Evolutionary conservation across 2,797 vertebrate genomes (phyloP).

Genomic region (Spinus olivaceus): DNA sequence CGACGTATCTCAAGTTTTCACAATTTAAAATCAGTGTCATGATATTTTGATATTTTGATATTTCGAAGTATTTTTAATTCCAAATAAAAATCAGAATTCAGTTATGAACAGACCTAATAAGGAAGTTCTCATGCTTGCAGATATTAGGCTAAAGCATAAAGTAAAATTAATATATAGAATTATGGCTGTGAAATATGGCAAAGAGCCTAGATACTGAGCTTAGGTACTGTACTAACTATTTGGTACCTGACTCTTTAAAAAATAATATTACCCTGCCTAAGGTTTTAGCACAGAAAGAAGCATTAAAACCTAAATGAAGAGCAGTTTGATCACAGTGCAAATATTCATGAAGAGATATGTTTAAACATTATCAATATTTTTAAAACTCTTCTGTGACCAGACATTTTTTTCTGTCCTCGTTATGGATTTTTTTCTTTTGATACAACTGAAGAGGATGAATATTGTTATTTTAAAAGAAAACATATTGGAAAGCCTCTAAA

Average conservation of each 20-base stretch:
- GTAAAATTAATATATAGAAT: neutral
- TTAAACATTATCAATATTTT: neutral
- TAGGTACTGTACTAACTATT: neutral
- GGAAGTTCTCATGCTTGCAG: neutral
- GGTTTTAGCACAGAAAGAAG: neutral
- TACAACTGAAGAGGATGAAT: neutral
- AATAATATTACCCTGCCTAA: neutral
- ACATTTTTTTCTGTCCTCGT: neutral
- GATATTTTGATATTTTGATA: neutral
- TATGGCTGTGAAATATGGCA: neutral
- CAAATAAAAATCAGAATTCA: neutral
- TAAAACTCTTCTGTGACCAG: neutral
- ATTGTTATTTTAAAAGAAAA: neutral
- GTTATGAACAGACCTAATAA: neutral
- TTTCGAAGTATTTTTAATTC: neutral
- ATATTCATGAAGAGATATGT: neutral
- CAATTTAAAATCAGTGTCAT: neutral
- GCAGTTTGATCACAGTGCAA: neutral
- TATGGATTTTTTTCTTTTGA: neutral
- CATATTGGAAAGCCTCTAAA: neutral
- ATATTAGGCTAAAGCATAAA: neutral
- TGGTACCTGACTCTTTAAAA: neutral
- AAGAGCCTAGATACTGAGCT: neutral
- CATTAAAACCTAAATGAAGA: neutral
- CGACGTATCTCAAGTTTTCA: neutral